Percentiles rank a stretch among this genome's conserved stretches.
These are phyloP conservation scores for Drosophila lini DNA, from an alignment of 1,140 invertebrate species.

Conservation along the genomic window DNA sequence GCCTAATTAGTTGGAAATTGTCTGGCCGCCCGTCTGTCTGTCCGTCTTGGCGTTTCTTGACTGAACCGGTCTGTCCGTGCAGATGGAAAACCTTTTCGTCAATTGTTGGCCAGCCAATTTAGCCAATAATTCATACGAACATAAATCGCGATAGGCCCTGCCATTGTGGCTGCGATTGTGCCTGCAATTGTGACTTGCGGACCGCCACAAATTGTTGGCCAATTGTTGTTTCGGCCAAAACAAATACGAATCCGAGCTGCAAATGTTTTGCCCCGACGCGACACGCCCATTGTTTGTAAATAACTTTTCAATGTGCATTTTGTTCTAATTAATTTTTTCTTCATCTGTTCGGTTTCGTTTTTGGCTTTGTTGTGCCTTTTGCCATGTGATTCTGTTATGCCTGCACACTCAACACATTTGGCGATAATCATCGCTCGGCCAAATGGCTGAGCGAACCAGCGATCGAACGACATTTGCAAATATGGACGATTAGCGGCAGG, in stretches of 20 bases:
- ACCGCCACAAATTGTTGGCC: constrained; percentile 75
- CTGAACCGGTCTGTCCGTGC: constrained; percentile 53
- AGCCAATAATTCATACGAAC: constrained; percentile 78
- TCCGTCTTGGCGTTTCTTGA: not conserved
- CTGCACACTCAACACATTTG: constrained; percentile 75
- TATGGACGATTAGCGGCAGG: constrained; percentile 74
- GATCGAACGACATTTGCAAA: constrained; percentile 76
- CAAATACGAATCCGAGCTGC: constrained; percentile 71
- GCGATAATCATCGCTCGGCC: constrained; percentile 71
- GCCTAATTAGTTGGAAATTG: constrained; percentile 79
- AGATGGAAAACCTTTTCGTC: constrained; percentile 71
- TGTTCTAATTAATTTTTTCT: constrained; percentile 80
- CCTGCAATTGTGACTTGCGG: constrained; percentile 56
- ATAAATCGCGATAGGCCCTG: constrained; percentile 79
- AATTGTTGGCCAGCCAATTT: constrained; percentile 73
- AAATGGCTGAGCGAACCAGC: constrained; percentile 39
- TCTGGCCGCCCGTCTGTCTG: constrained; percentile 3
- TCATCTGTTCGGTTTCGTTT: constrained; percentile 37
- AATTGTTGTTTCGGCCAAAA: constrained; percentile 70
- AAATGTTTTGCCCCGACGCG: constrained; percentile 48
- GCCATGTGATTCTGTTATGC: constrained; percentile 30
- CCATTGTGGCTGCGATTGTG: constrained; percentile 64
- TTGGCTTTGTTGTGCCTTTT: constrained; percentile 28
- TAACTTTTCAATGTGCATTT: constrained; percentile 74
- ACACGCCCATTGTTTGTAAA: constrained; percentile 79